Evolutionary conservation across 2,113 vertebrate genomes (phyloP), one percentile per base, ranked within the genome.

Genomic region (Manacus vitellinus): DNA sequence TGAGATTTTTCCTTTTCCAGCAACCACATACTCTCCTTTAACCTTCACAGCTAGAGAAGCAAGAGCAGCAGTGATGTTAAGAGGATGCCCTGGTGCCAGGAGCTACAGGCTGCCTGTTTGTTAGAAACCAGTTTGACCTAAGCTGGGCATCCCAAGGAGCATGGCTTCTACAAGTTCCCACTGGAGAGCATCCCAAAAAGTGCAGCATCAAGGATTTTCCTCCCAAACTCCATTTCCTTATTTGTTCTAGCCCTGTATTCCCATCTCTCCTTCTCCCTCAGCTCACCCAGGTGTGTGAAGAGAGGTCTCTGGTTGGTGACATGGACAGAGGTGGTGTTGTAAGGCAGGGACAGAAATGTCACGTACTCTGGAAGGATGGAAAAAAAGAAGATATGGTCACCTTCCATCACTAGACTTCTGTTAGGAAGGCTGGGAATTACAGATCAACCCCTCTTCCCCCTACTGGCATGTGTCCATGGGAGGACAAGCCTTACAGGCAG

Each of bases 221-320:
- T 61, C 51, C 6, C 33, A 56, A 6, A 52, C 16, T 37, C 21
- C 15, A 52, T 55, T 62, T 80, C 30, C 41, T 63, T 20, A 7
- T 22, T 76, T 72, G 9, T 68, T 63, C 41, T 20, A 90, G 39
- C 68, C 22, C 39, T 47, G 33, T 7, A n/a, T 31, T 54, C 31
- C 62, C 66, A 67, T 12, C 52, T 35, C 75, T 76, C 62, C 74
- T 71, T 62, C 52, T 2, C 54, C 28, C 35, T n/a, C 49, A 27
- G 55, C 98, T 98, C 96, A 99, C 99, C 99, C 97, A 99, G 91
- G 94, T 99, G 99, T 21, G 99, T 99, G 97, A 99, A 99, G 83
- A 99, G 97, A 3, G 99, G 99, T 33, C 98, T 98, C 85, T 12
- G 96, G 96, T 99, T 99, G 95, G 97, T 62, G 28, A 99, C 44